phyloP scores from a whole-genome alignment of 2,888 invertebrate genomes.

The Cartodere bifasciata region DNA sequence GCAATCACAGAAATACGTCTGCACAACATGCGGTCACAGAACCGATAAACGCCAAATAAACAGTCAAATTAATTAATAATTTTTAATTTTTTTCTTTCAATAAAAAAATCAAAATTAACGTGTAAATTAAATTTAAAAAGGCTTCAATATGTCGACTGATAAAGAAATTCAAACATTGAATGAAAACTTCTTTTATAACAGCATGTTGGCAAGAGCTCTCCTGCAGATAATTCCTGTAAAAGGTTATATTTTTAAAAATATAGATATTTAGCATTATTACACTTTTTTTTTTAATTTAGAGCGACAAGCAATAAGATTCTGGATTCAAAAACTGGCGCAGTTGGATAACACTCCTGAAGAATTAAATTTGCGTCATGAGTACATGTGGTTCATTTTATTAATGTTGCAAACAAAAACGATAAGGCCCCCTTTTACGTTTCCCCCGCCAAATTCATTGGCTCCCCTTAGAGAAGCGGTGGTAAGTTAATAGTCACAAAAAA shows the following conservation, averaged over 20 bases:
- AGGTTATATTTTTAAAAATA: slow-evolving; percentile 22
- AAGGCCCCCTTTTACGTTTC: slow-evolving; percentile 30
- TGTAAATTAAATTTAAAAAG: too few relatives aligned
- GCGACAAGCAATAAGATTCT: slow-evolving; percentile 24
- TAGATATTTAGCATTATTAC: neutral
- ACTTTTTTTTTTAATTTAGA: slow-evolving; percentile 17
- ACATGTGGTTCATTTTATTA: slow-evolving; percentile 35
- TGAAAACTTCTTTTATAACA: slow-evolving; percentile 35
- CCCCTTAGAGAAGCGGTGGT: slow-evolving; percentile 32
- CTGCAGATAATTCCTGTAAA: slow-evolving; percentile 31
- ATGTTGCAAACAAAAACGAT: slow-evolving; percentile 34
- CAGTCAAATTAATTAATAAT: too few relatives aligned
- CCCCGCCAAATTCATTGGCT: slow-evolving; percentile 27
- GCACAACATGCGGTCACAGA: too few relatives aligned
- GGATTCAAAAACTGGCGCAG: slow-evolving; percentile 32
- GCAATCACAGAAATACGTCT: too few relatives aligned
- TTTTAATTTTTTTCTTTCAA: too few relatives aligned
- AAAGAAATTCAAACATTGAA: slow-evolving; percentile 25
- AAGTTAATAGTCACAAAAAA: too few relatives aligned
- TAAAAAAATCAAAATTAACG: too few relatives aligned
- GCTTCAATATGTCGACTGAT: too few relatives aligned
- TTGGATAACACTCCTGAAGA: slow-evolving; percentile 25
- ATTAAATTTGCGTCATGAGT: slow-evolving; percentile 32
- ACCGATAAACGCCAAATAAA: too few relatives aligned
- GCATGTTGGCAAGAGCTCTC: slow-evolving; percentile 34